Conservation (phyloP, 2,797 vertebrate genomes). For the Lithobates sylvaticus region DNA sequence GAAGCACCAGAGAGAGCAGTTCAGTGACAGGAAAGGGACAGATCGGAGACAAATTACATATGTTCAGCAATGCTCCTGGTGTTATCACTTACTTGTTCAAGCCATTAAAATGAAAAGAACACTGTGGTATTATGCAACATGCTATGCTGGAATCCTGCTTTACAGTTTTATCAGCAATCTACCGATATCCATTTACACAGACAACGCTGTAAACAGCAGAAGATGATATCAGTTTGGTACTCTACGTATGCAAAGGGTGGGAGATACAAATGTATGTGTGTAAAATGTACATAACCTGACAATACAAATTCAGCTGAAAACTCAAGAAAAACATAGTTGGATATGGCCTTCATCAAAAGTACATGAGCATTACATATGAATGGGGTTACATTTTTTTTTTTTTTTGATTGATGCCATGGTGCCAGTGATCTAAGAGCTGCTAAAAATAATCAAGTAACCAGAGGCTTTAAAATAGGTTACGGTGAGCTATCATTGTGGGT, state of each 20-base stretch:
- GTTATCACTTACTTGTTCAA: slow-evolving; percentile 56
- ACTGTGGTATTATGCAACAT: slow-evolving; percentile 28
- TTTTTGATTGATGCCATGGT: too few relatives aligned
- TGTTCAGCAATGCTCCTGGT: slow-evolving; percentile 44
- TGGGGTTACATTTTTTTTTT: too few relatives aligned
- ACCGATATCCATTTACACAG: slow-evolving; percentile 29
- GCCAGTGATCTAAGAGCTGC: too few relatives aligned
- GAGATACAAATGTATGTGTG: not conserved
- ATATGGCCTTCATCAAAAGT: too few relatives aligned
- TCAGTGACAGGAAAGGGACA: slow-evolving; percentile 52
- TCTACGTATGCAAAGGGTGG: not conserved
- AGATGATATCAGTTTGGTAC: slow-evolving; percentile 50
- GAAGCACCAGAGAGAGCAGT: slow-evolving; percentile 44
- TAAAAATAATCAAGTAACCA: too few relatives aligned
- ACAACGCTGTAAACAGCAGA: slow-evolving; percentile 19
- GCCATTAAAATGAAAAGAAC: slow-evolving; percentile 55
- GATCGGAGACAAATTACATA: slow-evolving; percentile 58
- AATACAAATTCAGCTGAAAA: too few relatives aligned
- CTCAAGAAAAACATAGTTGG: too few relatives aligned
- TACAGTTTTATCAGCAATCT: slow-evolving; percentile 35
- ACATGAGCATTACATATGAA: too few relatives aligned
- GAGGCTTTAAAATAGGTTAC: too few relatives aligned
- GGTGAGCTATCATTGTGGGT: too few relatives aligned
- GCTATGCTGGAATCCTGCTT: slow-evolving; percentile 5
- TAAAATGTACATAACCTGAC: too few relatives aligned